Evolutionary conservation across 2,113 vertebrate species (phyloP).

Genomic region (Procavia capensis): DNA sequence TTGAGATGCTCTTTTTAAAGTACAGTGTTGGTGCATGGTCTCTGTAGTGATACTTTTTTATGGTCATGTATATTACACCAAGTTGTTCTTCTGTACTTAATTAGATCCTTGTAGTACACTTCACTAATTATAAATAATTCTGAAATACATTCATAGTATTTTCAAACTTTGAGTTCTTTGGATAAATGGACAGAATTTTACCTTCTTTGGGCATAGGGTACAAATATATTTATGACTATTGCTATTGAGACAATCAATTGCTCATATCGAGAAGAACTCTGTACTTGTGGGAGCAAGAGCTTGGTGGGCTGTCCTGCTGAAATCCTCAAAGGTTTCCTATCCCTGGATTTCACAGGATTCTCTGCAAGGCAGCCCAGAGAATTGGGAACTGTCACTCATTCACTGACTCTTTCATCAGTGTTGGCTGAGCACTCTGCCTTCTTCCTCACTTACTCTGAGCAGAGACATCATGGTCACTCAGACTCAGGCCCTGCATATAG

Average conservation of each 20-base stretch:
- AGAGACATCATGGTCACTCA: not conserved
- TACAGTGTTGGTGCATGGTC: too few relatives aligned
- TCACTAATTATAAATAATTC: conserved; percentile 11
- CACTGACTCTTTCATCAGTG: not conserved
- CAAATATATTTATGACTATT: not conserved
- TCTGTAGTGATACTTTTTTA: not conserved
- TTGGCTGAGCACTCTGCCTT: not conserved
- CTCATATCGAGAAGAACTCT: not conserved
- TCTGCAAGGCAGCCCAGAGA: not conserved
- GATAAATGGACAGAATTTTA: not conserved
- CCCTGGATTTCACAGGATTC: not conserved
- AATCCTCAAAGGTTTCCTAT: not conserved
- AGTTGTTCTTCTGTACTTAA: not conserved
- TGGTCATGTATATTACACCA: not conserved
- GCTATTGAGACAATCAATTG: not conserved
- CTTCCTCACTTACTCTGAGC: not conserved
- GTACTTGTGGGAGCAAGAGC: not conserved
- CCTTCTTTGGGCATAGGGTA: not conserved
- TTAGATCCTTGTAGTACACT: not conserved
- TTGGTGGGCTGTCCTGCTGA: not conserved
- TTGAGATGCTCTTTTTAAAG: too few relatives aligned
- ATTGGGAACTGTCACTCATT: not conserved
- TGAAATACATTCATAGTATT: not conserved
- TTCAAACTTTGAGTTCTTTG: conserved; percentile 45
- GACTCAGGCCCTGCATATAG: not conserved